Conservation (phyloP, 2,797 vertebrate species). For the Diplodus puntazzo region DNA sequence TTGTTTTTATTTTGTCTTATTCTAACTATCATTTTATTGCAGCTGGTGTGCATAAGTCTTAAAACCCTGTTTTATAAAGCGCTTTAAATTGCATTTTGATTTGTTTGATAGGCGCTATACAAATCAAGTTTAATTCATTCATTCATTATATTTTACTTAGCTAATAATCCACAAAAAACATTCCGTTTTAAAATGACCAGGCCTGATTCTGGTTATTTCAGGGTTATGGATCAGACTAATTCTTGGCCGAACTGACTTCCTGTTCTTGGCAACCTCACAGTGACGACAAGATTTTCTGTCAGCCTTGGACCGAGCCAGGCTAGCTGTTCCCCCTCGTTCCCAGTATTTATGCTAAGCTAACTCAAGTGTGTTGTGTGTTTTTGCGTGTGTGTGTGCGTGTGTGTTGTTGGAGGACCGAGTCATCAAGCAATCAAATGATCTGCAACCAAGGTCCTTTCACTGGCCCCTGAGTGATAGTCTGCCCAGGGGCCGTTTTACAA, state of each 20-base stretch:
- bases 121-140: no score
- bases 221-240: background rate
- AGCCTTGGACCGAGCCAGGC: background rate
- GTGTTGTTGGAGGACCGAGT: background rate
- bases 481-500: background rate
- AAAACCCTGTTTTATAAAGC: no score
- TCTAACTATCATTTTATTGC: no score
- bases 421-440: constrained; percentile 25
- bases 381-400: background rate
- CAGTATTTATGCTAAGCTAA: background rate
- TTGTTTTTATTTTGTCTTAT: no score
- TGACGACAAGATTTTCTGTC: background rate
- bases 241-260: background rate
- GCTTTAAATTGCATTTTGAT: no score
- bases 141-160: background rate
- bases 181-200: background rate
- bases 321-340: background rate
- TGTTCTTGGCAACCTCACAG: background rate
- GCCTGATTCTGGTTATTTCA: background rate
- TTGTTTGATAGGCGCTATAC: no score
- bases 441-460: constrained; percentile 4
- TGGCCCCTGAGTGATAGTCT: constrained; percentile 6
- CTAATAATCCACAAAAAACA: background rate
- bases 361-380: background rate
- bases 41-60: no score